These are phyloP conservation scores for Lissocephala sabroskyi DNA, from an alignment of 2,888 invertebrate species.

Conservation along the genomic window DNA sequence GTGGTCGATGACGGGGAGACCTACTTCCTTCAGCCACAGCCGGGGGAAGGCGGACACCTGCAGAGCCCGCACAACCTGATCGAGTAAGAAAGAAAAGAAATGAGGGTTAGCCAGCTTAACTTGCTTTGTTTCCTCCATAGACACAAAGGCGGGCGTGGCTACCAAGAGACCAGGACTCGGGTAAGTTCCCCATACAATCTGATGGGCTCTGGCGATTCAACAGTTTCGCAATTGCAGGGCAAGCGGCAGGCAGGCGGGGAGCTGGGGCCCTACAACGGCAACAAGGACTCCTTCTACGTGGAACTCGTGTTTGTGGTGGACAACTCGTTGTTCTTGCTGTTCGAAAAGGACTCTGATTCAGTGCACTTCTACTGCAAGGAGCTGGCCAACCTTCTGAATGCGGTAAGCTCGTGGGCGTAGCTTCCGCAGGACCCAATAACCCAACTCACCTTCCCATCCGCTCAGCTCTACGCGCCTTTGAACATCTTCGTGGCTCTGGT, in stretches of 20 bases:
- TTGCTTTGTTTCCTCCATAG: no score
- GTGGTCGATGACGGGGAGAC: slow-evolving; percentile 84
- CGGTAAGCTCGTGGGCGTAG: slow-evolving; percentile 80
- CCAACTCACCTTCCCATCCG: not conserved
- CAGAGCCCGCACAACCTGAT: slow-evolving; percentile 70
- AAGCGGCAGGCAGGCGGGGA: slow-evolving; percentile 76
- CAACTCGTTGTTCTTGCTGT: slow-evolving; percentile 85
- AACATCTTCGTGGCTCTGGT: slow-evolving; percentile 97
- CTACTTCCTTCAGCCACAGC: slow-evolving; percentile 77
- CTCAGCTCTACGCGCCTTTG: slow-evolving; percentile 91
- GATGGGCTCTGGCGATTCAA: not conserved
- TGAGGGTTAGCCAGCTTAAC: no score
- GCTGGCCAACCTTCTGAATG: slow-evolving; percentile 96
- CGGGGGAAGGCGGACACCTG: slow-evolving; percentile 60
- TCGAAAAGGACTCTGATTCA: slow-evolving; percentile 81
- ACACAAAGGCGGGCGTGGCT: no score
- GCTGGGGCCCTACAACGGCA: slow-evolving; percentile 87
- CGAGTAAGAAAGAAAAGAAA: slow-evolving; percentile 55
- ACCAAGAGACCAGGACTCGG: no score
- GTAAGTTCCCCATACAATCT: no score
- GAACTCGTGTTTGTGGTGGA: slow-evolving; percentile 93
- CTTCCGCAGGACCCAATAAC: no score
- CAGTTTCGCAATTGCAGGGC: slow-evolving; percentile 73
- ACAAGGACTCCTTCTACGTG: slow-evolving; percentile 88
- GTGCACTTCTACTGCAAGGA: slow-evolving; percentile 91